Evolutionary conservation across 1,140 invertebrate genomes (phyloP).

Genomic region (Pomacea maculata): DNA sequence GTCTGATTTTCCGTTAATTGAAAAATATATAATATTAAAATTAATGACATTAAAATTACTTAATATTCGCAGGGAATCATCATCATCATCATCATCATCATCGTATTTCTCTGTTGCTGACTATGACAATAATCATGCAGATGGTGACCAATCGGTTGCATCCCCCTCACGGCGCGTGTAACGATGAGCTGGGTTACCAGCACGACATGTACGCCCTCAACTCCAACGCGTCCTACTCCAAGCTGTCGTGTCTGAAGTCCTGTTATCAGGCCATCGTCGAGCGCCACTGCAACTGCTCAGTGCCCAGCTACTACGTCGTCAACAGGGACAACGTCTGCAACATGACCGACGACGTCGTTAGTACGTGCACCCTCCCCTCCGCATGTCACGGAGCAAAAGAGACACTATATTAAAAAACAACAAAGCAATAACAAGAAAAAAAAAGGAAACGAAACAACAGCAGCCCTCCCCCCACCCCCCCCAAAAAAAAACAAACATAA

Average conservation of each 20-base stretch:
- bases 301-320: conserved; percentile 37
- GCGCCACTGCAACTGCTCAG: conserved; percentile 39
- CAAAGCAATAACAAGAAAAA: no score
- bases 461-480: no score
- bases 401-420: no score
- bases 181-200: conserved; percentile 10
- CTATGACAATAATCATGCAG: conserved; percentile 18
- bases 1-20: no score
- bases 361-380: conserved; percentile 13
- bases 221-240: conserved; percentile 39
- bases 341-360: conserved; percentile 24
- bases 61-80: background rate
- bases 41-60: background rate
- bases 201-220: conserved; percentile 37
- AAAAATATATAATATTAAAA: no score
- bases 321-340: conserved; percentile 36
- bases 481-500: no score
- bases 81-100: conserved; percentile 1
- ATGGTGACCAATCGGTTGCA: conserved; percentile 37
- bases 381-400: no score
- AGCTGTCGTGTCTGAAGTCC: conserved; percentile 51
- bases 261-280: conserved; percentile 46
- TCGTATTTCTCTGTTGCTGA: background rate
- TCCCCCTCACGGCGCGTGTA: conserved; percentile 47
- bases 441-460: no score